phyloP scores from a whole-genome alignment of 2,113 vertebrate genomes.

The Cyanoliseus patagonus region DNA sequence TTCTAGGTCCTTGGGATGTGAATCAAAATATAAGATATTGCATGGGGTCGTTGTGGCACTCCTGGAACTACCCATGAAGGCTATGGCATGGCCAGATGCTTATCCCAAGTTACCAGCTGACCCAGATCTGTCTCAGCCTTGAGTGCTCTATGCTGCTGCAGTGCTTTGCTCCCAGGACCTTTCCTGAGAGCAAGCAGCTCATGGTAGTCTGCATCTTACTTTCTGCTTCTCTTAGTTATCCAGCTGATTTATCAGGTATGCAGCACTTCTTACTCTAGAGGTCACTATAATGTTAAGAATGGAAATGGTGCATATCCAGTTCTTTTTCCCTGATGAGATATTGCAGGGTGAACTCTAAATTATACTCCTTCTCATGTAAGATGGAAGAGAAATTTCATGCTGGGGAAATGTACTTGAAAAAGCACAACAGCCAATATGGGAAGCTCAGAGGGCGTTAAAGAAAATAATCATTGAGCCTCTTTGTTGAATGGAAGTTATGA shows the following conservation, averaged over 20 bases:
- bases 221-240: neutral
- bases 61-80: accelerated
- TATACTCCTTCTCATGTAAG: slow-evolving; percentile 9
- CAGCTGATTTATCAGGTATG: slow-evolving; percentile 3
- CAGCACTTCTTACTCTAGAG: slow-evolving; percentile 73
- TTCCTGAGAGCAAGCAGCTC: neutral
- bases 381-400: slow-evolving; percentile 37
- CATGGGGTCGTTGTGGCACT: neutral
- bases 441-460: slow-evolving; percentile 54
- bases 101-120: neutral
- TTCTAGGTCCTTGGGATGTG: accelerated
- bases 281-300: slow-evolving; percentile 79
- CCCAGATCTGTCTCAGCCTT: accelerated
- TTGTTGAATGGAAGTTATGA: slow-evolving; percentile 60
- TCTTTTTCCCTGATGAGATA: neutral
- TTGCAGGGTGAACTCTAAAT: slow-evolving; percentile 61
- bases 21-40: neutral
- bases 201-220: neutral
- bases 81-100: neutral
- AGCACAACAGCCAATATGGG: slow-evolving; percentile 59
- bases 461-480: slow-evolving; percentile 65
- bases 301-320: neutral
- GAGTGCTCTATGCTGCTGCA: neutral
- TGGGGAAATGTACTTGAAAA: slow-evolving; percentile 60
- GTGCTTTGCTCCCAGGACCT: neutral